These are phyloP conservation scores for Acanthurus lineatus DNA, from an alignment of 2,797 vertebrate genomes.

Conservation along the genomic window DNA sequence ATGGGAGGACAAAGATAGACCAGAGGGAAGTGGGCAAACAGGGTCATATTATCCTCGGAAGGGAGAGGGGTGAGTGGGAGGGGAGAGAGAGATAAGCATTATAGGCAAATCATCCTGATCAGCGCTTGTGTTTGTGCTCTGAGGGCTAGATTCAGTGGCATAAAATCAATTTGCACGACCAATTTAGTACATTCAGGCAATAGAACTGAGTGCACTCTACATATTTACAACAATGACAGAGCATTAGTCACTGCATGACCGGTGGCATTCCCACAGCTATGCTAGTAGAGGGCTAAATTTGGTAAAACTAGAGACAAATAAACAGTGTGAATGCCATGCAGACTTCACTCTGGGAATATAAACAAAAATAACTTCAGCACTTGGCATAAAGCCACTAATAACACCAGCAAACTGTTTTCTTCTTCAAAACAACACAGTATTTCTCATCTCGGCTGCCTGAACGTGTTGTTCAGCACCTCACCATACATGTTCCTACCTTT, in stretches of 20 bases:
- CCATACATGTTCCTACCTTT: slow-evolving; percentile 86
- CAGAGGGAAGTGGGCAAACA: slow-evolving; percentile 47
- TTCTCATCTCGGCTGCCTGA: slow-evolving; percentile 28
- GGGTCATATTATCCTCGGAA: slow-evolving; percentile 30
- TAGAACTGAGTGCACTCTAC: slow-evolving; percentile 54
- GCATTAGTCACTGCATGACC: slow-evolving; percentile 48
- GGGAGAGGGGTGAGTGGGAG: neutral
- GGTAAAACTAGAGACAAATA: slow-evolving; percentile 44
- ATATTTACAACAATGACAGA: slow-evolving; percentile 59
- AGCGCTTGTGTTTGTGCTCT: slow-evolving; percentile 71
- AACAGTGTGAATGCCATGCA: slow-evolving; percentile 35
- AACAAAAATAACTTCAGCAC: slow-evolving; percentile 27
- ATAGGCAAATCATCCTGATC: slow-evolving; percentile 80
- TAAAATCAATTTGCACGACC: slow-evolving; percentile 70
- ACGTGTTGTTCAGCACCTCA: slow-evolving; percentile 7
- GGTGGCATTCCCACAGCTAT: slow-evolving; percentile 37
- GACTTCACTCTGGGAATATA: slow-evolving; percentile 46
- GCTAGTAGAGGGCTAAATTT: slow-evolving; percentile 37
- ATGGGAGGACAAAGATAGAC: slow-evolving; percentile 58
- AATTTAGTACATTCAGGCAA: slow-evolving; percentile 67
- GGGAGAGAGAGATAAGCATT: slow-evolving; percentile 72
- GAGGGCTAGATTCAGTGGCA: slow-evolving; percentile 53
- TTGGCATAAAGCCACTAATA: slow-evolving; percentile 37
- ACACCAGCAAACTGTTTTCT: slow-evolving; percentile 29
- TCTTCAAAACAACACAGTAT: slow-evolving; percentile 36